Conservation (phyloP, 1,140 invertebrate genomes). For the Atopsyche davidsoni region DNA sequence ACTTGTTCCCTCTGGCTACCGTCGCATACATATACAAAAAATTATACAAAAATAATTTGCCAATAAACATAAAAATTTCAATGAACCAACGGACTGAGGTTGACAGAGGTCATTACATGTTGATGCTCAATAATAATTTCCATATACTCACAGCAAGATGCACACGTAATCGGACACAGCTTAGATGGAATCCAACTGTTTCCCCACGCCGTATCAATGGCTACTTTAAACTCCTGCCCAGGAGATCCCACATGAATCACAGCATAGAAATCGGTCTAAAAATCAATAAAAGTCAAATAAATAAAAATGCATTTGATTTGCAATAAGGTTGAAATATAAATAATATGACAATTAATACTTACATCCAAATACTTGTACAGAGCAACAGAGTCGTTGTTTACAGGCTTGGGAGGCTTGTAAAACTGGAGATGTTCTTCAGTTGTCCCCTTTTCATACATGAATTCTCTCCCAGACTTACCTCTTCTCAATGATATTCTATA, state of each 20-base stretch:
- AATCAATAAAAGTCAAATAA: slow-evolving; percentile 17
- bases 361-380: slow-evolving; percentile 38
- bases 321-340: not conserved
- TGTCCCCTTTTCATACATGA: slow-evolving; percentile 10
- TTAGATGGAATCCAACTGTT: slow-evolving; percentile 64
- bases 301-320: not conserved
- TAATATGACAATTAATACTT: slow-evolving; percentile 25
- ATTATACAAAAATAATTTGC: not conserved
- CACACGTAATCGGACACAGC: slow-evolving; percentile 49
- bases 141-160: slow-evolving; percentile 57
- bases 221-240: slow-evolving; percentile 56
- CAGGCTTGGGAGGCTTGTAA: slow-evolving; percentile 1
- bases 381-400: slow-evolving; percentile 33
- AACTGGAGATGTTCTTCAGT: slow-evolving; percentile 11
- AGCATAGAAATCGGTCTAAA: slow-evolving; percentile 64
- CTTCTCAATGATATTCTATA: slow-evolving; percentile 9
- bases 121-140: not conserved
- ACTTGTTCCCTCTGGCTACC: no score
- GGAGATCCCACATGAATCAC: slow-evolving; percentile 56
- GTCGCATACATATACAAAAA: not conserved
- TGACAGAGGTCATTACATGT: not conserved
- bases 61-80: not conserved
- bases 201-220: slow-evolving; percentile 64
- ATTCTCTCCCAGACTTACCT: slow-evolving; percentile 4
- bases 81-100: not conserved